These are phyloP conservation scores for Eupeodes luniger DNA, from an alignment of 2,888 invertebrate genomes.

Conservation along the genomic window DNA sequence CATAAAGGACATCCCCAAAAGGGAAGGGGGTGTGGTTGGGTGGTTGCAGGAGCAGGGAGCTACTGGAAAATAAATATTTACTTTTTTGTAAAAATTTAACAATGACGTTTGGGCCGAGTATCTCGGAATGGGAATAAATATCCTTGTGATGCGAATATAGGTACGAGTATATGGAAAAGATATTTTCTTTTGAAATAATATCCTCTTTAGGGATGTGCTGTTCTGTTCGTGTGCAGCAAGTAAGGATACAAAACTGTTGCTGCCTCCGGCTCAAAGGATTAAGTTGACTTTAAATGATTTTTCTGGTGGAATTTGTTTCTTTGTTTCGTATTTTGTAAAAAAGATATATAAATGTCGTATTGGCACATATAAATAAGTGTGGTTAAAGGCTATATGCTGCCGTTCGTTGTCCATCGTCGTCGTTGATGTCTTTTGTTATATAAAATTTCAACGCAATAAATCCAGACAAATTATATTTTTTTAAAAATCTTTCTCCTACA, in stretches of 20 bases:
- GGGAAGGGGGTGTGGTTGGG: not conserved
- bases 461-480: conserved; percentile 31
- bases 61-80: conserved; percentile 47
- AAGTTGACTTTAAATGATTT: conserved; percentile 47
- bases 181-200: conserved; percentile 44
- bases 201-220: not conserved
- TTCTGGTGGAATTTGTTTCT: not conserved
- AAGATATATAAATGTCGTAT: not conserved
- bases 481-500: not conserved
- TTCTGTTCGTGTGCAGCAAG: not conserved
- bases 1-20: conserved; percentile 55
- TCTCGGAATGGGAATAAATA: not conserved
- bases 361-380: conserved; percentile 24
- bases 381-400: not conserved
- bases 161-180: not conserved
- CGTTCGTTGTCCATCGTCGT: too few species aligned
- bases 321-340: not conserved
- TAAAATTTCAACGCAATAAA: conserved; percentile 10
- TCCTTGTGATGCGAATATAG: not conserved
- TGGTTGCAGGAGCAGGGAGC: too few species aligned
- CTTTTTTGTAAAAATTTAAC: conserved; percentile 53
- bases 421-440: not conserved
- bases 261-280: conserved; percentile 61
- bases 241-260: conserved; percentile 55
- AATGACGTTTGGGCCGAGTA: conserved; percentile 29